Base-by-base conservation (phyloP, 1,140 invertebrate species). In the Acromyrmex heyeri region DNA sequence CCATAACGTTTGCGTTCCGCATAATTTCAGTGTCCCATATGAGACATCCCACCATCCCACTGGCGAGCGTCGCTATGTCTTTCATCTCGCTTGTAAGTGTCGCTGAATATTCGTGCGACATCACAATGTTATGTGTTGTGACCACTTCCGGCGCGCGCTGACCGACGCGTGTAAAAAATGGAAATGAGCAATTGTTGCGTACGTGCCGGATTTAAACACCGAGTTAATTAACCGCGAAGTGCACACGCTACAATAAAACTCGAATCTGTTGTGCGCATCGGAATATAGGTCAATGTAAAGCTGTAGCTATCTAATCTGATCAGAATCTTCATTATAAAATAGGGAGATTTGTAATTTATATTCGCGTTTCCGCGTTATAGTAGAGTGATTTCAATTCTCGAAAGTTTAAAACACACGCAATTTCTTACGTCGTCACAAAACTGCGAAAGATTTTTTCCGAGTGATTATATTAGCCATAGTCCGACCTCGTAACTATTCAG, bases 11-110 rank as follows among this genome's bases (percentile, higher is more conserved):
- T 65, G 87, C 64, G 85, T 91, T 72, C 85, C 77, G 91, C 72
- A 72, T 88, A 89, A 91, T 92, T 89, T 85, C 76, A 77, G 62
- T 78, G 90, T 88, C 79, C 88, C 73, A 91, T 90, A 92, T 91
- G 90, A 85, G 55, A 57, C 55, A n/a, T 21, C 55, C 86, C n/a
- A n/a, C 21, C 76, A n/a, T 50, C 61, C 62, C 44, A 59, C 44
- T 72, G 65, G 59, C 44, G 55, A 57, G 24, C 21, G 30, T 12
- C 61, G 53, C 21, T 53, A 59, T 3, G 50, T 87, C 72, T 82
- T 62, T 83, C 48, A 61, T 85, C 21, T 64, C 65, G 4, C 44
- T 44, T 44, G 10, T 44, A n/a, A 57, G 24, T 44, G n/a, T 61
- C 27, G 50, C 53, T 14, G 27, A 55, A 24, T 27, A 62, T 61